Evolutionary conservation across 2,113 vertebrate genomes (phyloP), one percentile per base, ranked within the genome.

Genomic region (Rostratula benghalensis): DNA sequence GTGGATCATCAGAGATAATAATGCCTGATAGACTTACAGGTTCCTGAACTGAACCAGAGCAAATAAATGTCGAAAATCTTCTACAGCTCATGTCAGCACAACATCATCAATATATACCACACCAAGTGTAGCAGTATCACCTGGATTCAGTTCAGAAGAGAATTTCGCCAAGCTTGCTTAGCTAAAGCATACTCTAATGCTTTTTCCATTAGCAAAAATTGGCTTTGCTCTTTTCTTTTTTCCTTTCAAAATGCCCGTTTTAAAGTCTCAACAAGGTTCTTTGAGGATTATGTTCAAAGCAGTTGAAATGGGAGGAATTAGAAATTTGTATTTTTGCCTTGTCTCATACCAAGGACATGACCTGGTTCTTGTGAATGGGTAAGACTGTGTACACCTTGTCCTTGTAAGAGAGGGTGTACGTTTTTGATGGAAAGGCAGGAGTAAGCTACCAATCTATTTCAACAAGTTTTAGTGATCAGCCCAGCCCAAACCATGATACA

Each of bases 351-450:
- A 83, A 70, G 28, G 18, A 61, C n/a, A 30, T 2, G 3, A 27
- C 5, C 21, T 35, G 17, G 25, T 70, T 78, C 63, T 56, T 78
- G 4, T 3, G 21, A 87, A 59, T 0, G 1, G 30, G 1, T 71
- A 33, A 84, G 48, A 70, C 3, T 5, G 17, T 1, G 3, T 33
- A 59, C 0, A 0, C 16, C 33, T 75, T n/a, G 10, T 69, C 30
- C n/a, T 81, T 89, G 41, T n/a, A 35, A 56, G 21, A 61, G 13
- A 83, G 10, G 2, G 0, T 12, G 41, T 33, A 39, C 11, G 13
- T 73, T 63, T 74, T n/a, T 39, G 43, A 91, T 5, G 13, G 24
- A 83, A 90, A 94, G 9, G 33, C 25, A 54, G 51, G 24, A 43
- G 50, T 67, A 67, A 87, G 10, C 23, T 81, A 81, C n/a, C 28